Conservation (phyloP, 2,113 vertebrate species). For the Amblyornis subalaris region DNA sequence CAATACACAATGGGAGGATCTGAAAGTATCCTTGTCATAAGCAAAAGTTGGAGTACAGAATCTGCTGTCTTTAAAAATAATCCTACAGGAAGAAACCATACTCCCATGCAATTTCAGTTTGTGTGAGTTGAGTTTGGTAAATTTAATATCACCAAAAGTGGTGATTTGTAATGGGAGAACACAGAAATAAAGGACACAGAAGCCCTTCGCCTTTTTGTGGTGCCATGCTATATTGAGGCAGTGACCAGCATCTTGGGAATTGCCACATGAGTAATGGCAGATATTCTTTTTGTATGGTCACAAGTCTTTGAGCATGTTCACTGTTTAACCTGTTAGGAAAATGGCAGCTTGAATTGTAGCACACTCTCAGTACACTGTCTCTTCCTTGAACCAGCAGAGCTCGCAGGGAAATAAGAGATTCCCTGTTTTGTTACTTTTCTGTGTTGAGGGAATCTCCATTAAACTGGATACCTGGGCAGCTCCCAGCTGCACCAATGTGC, state of each 20-base stretch:
- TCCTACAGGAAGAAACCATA: background rate
- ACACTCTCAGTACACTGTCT: background rate
- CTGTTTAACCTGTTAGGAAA: background rate
- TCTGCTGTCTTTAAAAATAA: background rate
- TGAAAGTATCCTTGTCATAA: background rate
- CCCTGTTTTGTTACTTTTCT: background rate
- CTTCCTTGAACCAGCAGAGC: background rate
- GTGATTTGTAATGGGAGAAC: background rate
- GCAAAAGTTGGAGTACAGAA: background rate
- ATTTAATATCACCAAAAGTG: background rate
- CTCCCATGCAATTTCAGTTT: background rate
- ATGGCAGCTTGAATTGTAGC: background rate
- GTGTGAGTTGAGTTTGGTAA: background rate
- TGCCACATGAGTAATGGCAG: background rate
- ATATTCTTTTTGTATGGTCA: background rate
- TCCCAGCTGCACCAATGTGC: background rate
- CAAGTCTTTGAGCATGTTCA: background rate
- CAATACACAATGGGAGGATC: background rate
- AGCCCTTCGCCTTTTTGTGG: background rate
- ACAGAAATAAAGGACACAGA: rapidly evolving
- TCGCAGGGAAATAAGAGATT: background rate
- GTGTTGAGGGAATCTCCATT: background rate
- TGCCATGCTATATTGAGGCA: rapidly evolving
- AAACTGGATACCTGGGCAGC: background rate
- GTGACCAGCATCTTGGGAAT: background rate